Evolutionary conservation across 1,140 invertebrate species (phyloP).

Genomic region (Chelonus insularis): DNA sequence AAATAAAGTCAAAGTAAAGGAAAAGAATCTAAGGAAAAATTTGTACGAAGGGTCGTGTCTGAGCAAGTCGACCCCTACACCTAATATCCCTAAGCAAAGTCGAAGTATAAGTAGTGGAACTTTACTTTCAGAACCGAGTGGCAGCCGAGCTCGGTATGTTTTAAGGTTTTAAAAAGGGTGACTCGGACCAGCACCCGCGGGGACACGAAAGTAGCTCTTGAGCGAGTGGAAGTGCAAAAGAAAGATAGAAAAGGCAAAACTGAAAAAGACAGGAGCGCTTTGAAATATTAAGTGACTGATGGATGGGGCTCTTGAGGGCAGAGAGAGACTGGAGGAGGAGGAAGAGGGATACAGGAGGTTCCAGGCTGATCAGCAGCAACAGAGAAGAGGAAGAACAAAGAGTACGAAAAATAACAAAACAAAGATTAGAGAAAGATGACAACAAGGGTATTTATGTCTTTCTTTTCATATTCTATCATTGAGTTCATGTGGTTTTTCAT

Average conservation of each 20-base stretch:
- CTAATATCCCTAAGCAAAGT: constrained; percentile 49
- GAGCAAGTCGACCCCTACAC: constrained; percentile 30
- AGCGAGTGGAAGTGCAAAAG: constrained; percentile 4
- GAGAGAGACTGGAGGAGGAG: constrained; percentile 29
- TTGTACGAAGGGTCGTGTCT: no score
- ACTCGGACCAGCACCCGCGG: constrained; percentile 23
- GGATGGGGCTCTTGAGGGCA: constrained; percentile 52
- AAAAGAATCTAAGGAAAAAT: no score
- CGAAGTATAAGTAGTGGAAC: constrained; percentile 39
- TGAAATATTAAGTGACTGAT: constrained; percentile 60
- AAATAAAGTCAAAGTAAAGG: no score
- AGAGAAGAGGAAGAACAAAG: background rate
- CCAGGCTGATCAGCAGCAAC: background rate
- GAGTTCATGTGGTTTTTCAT: background rate
- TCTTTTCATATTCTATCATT: background rate
- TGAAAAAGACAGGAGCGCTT: constrained; percentile 36
- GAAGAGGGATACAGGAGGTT: constrained; percentile 29
- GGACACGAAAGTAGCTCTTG: background rate
- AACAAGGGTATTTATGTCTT: background rate
- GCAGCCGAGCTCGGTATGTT: constrained; percentile 38
- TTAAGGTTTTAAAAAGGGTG: constrained; percentile 57
- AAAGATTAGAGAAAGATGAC: no score
- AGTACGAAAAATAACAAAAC: no score
- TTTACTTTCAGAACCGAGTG: constrained; percentile 40
- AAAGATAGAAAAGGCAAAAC: constrained; percentile 7